These are phyloP conservation scores for Dasyurus viverrinus DNA, from an alignment of 2,113 vertebrate species.

Conservation along the genomic window DNA sequence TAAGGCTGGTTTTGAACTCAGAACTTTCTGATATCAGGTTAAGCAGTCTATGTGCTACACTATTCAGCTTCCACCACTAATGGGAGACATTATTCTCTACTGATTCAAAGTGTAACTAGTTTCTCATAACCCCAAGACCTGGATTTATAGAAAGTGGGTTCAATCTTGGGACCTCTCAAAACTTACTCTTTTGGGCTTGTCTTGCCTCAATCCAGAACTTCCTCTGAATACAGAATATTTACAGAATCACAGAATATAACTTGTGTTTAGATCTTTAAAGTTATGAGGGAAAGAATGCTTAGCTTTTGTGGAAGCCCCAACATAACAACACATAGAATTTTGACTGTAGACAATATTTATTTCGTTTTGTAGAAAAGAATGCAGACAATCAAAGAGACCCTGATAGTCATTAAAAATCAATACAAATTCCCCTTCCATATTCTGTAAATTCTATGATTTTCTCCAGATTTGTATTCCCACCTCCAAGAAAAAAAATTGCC, in stretches of 20 bases:
- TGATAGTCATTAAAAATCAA: not conserved
- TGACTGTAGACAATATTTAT: not conserved
- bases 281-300: not conserved
- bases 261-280: not conserved
- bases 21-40: not conserved
- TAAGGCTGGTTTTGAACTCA: not conserved
- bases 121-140: not conserved
- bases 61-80: not conserved
- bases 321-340: not conserved
- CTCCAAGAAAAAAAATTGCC: not conserved
- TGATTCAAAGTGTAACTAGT: not conserved
- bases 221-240: too few relatives aligned
- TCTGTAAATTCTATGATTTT: not conserved
- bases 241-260: not conserved
- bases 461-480: not conserved
- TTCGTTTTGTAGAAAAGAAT: not conserved
- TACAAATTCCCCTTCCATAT: not conserved
- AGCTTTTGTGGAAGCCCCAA: not conserved
- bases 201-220: not conserved
- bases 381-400: not conserved
- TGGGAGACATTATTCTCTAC: not conserved
- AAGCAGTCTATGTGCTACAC: not conserved
- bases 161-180: not conserved
- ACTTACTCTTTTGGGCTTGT: not conserved
- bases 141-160: not conserved